Evolutionary conservation across 2,797 vertebrate genomes (phyloP).

Genomic region (Paramormyrops hopkinsi): DNA sequence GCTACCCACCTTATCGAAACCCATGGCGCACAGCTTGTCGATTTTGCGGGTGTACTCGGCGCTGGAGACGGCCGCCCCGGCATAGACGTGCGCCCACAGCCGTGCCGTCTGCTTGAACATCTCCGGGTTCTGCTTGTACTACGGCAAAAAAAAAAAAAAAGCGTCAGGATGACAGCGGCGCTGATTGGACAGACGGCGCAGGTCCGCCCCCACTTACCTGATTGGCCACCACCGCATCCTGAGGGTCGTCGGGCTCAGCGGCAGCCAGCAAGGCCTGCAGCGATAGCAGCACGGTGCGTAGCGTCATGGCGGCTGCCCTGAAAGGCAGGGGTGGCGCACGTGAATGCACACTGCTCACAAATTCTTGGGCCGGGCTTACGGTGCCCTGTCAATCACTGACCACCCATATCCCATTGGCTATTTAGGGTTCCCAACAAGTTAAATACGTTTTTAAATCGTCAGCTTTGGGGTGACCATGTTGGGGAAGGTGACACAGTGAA

Average conservation of each 20-base stretch:
- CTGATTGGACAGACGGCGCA: neutral
- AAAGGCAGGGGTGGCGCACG: constrained; percentile 21
- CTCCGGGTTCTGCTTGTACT: constrained; percentile 98
- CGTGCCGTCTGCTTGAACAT: constrained; percentile 98
- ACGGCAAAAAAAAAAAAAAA: neutral
- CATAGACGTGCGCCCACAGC: constrained; percentile 95
- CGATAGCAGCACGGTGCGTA: constrained; percentile 94
- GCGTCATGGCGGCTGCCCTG: constrained; percentile 98
- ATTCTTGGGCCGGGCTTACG: neutral
- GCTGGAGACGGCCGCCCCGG: constrained; percentile 89
- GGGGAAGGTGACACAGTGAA: neutral
- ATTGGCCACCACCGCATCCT: constrained; percentile 97
- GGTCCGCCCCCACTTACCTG: constrained; percentile 65
- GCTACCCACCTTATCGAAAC: constrained; percentile 93
- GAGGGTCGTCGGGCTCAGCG: constrained; percentile 95
- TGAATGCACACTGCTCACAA: neutral
- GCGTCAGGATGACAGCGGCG: neutral
- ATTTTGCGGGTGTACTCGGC: constrained; percentile 97
- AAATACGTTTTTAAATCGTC: neutral
- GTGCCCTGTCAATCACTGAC: neutral
- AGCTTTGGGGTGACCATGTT: neutral
- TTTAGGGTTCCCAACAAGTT: neutral
- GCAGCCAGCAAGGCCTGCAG: constrained; percentile 95
- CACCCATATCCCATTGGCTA: neutral
- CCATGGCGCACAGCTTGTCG: constrained; percentile 99